Percentiles rank a stretch among this genome's conserved stretches.
phyloP scores from a whole-genome alignment of 2,797 vertebrate genomes.

The Darevskia nairensis region DNA sequence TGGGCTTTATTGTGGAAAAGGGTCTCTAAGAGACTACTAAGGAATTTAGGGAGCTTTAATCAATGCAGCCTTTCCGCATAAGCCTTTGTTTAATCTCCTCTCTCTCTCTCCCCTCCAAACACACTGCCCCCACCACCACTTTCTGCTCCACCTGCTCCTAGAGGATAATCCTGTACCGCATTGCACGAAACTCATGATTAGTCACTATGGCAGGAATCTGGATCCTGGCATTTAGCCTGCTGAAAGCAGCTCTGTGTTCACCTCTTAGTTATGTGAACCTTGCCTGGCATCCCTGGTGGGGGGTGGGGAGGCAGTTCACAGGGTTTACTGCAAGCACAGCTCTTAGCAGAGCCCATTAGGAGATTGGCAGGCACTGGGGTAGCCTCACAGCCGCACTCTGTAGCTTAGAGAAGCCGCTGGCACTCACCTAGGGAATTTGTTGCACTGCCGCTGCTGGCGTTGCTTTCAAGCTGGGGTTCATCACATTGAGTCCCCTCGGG shows the following conservation, averaged over 20 bases:
- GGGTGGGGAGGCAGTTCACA: slow-evolving; percentile 36
- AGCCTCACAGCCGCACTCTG: too few species aligned
- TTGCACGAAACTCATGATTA: slow-evolving; percentile 38
- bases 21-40: not conserved
- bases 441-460: slow-evolving; percentile 11
- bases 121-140: not conserved
- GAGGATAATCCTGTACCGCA: slow-evolving; percentile 31
- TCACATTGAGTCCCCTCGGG: slow-evolving; percentile 65
- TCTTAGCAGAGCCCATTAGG: slow-evolving; percentile 1
- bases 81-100: not conserved
- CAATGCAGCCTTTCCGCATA: not conserved
- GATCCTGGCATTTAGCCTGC: slow-evolving; percentile 51
- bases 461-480: slow-evolving; percentile 46
- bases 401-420: not conserved
- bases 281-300: slow-evolving; percentile 42
- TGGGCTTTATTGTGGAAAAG: not conserved
- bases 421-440: slow-evolving; percentile 70
- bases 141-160: slow-evolving; percentile 34
- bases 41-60: not conserved
- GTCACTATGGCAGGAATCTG: slow-evolving; percentile 43
- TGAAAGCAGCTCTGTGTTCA: slow-evolving; percentile 48
- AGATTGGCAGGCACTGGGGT: slow-evolving; percentile 4
- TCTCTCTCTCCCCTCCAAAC: not conserved
- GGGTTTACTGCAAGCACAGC: not conserved
- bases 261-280: slow-evolving; percentile 57